These are phyloP conservation scores for Zoanthus sansibaricus DNA, from an alignment of 92 coral and sea anemone species.

Conservation along the genomic window DNA sequence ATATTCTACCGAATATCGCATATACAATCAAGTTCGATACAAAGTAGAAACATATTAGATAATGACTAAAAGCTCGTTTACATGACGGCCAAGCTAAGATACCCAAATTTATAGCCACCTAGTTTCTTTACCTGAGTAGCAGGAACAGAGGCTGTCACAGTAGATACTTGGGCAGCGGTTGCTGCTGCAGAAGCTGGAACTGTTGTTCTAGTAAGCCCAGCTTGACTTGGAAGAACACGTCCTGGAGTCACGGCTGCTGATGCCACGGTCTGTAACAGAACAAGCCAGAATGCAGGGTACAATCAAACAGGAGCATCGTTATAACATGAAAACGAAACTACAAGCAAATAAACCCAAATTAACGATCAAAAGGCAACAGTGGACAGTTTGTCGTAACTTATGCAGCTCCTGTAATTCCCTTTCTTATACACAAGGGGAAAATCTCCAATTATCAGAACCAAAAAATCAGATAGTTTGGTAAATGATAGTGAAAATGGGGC, in stretches of 20 bases:
- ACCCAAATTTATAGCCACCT: no score
- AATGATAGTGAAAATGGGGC: not conserved
- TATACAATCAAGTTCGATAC: no score
- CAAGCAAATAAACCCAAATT: not conserved
- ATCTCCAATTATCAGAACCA: not conserved
- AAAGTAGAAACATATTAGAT: no score
- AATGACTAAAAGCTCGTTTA: no score
- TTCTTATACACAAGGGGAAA: not conserved
- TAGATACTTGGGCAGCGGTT: conserved; percentile 58
- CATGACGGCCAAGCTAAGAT: no score
- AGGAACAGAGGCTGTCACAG: conserved; percentile 44
- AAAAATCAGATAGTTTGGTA: not conserved
- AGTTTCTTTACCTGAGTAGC: conserved; percentile 57
- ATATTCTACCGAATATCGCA: no score
- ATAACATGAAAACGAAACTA: not conserved
- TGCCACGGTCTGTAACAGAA: conserved; percentile 51
- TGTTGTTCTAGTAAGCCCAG: conserved; percentile 58
- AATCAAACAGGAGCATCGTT: not conserved
- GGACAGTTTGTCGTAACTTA: conserved; percentile 23
- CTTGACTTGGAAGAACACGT: conserved; percentile 62
- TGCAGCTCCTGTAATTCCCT: not conserved
- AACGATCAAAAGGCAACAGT: conserved; percentile 26
- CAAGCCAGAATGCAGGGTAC: not conserved
- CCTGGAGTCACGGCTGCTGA: conserved; percentile 53
- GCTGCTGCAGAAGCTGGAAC: conserved; percentile 51